Percentiles rank a stretch among this genome's conserved stretches.
These are phyloP conservation scores for Chaetura pelagica DNA, from an alignment of 2,113 vertebrate species.

Conservation along the genomic window DNA sequence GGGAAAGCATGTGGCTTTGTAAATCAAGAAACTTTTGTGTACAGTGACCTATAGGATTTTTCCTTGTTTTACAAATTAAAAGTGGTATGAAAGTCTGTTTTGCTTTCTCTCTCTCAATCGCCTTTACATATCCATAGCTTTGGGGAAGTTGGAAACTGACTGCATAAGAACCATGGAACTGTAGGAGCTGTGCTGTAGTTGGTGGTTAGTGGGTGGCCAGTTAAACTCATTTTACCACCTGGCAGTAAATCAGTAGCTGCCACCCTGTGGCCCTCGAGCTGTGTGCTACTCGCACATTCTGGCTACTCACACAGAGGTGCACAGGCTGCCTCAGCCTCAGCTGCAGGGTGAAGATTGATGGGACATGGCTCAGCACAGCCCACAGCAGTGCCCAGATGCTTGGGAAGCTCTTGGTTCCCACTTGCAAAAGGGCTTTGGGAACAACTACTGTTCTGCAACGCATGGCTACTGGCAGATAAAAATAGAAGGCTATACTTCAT, in stretches of 20 bases:
- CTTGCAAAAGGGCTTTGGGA: not conserved
- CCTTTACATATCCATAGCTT: not conserved
- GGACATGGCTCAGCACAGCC: not conserved
- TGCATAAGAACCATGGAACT: not conserved
- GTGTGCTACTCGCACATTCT: not conserved
- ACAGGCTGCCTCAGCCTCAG: not conserved
- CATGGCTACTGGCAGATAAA: not conserved
- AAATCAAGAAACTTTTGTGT: not conserved
- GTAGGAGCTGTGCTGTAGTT: not conserved
- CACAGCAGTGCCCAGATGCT: rapidly evolving
- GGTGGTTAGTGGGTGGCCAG: not conserved
- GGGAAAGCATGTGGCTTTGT: not conserved
- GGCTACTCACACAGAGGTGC: too few relatives aligned
- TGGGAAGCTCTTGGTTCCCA: not conserved
- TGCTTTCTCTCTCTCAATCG: not conserved
- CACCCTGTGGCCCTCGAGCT: not conserved
- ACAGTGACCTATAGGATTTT: not conserved
- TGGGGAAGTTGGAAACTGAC: not conserved
- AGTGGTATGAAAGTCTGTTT: not conserved
- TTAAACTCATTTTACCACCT: not conserved
- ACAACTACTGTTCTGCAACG: not conserved
- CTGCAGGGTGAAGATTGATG: rapidly evolving
- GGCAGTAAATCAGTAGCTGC: not conserved
- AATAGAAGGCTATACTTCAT: not conserved
- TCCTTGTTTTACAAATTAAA: not conserved